Conservation (phyloP, 2,113 vertebrate species). For the Rhodinocichla rosea region DNA sequence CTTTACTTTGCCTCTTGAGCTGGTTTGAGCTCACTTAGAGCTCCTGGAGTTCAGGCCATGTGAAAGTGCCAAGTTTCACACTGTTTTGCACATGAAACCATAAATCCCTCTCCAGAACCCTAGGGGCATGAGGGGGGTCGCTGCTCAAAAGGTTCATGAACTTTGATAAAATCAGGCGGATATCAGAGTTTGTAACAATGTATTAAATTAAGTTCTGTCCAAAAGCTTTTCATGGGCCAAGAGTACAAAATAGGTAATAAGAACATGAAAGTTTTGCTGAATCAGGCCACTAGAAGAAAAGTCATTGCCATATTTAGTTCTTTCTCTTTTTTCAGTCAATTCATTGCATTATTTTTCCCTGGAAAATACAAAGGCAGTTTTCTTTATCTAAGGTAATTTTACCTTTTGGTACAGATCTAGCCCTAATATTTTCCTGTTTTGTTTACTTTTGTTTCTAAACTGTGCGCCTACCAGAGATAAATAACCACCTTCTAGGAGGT, state of each 20-base stretch:
- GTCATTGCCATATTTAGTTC: not conserved
- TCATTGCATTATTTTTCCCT: not conserved
- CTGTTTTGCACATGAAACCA: constrained; percentile 41
- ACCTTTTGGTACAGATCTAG: not conserved
- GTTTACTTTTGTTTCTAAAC: not conserved
- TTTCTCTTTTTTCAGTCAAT: not conserved
- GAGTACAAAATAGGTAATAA: not conserved
- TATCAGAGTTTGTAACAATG: not conserved
- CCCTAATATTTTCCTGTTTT: not conserved
- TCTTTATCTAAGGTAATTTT: not conserved
- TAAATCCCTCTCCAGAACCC: constrained; percentile 45
- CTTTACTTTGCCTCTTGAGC: not conserved
- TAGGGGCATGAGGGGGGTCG: not conserved
- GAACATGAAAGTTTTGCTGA: not conserved
- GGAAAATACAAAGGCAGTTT: not conserved
- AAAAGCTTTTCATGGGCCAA: not conserved
- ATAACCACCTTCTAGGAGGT: not conserved
- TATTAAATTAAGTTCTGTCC: not conserved
- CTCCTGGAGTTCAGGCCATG: not conserved
- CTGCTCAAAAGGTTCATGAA: constrained; percentile 48
- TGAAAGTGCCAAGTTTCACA: constrained; percentile 54
- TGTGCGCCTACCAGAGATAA: not conserved
- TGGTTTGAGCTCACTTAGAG: not conserved
- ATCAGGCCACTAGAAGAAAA: not conserved
- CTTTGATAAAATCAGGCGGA: constrained; percentile 19